Base-by-base conservation (phyloP, 2,113 vertebrate species). In the Sardina pilchardus region DNA sequence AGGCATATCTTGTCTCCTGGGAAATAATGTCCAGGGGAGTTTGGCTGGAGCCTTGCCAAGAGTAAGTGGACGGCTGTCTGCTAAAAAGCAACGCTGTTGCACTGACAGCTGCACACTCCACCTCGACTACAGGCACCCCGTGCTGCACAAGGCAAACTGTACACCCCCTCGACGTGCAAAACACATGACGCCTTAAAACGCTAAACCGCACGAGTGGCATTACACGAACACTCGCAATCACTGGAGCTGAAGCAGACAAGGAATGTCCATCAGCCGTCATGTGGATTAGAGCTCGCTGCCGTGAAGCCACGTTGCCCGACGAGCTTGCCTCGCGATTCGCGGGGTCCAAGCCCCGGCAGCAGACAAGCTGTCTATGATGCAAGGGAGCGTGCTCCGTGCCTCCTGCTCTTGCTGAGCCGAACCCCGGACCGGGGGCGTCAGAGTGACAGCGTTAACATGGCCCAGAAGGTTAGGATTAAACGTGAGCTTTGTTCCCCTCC, bases 1-100 rank as follows among this genome's bases (percentile, higher is more conserved):
- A 84, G 75, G 36, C 24, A 59, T 30, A 50, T n/a, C 81, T 48
- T 30, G 81, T 82, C 81, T 82, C 44, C 81, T 82, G 45, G 26
- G 81, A 50, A 30, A 50, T 44, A 75, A 26, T 44, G 59, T 39
- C 75, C 82, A 86, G 85, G 44, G 63, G 43, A 83, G 16, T 48
- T 45, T 26, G 43, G 81, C 85, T 36, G 21, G 81, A 48, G 6
- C 14, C 83, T 36, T 50, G 43, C 26, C 24, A 43, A 43, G 44
- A 24, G 26, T 34, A 59, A 39, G 24, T 59, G 50, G 30, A 39
- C 63, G n/a, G 63, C 26, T 67, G 5, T 59, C 26, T 67, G 63
- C 16, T 6, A 67, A n/a, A 59, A 67, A 67, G 6, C 21, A 63
- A 63, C 21, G 6, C 6, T 67, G 63, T 30, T 30, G 24, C 63